Evolutionary conservation across 2,113 vertebrate genomes (phyloP), one percentile per base, ranked within the genome.

Genomic region (Megaceryle maxima): DNA sequence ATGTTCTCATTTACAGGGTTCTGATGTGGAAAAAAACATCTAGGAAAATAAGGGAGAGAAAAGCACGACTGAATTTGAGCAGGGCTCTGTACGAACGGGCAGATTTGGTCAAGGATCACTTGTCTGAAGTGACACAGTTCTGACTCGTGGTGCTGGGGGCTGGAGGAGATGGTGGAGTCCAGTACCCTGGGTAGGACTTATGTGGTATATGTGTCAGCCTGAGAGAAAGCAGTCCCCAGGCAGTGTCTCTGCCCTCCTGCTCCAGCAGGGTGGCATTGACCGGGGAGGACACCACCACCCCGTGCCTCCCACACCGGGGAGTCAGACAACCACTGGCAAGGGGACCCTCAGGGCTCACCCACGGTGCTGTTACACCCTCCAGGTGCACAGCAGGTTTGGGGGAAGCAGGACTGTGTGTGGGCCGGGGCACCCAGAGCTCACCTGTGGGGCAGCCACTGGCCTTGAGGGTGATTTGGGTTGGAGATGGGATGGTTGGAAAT

Each of bases 111-210:
- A 28, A 5, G 29, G 51, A 20, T 6, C 20, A 5, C 24, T 14
- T 3, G 41, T 5, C 3, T 5, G 48, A 6, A 18, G 62, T 0
- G 5, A 22, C 16, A 2, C 0, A 0, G 31, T 5, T 31, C 50
- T 19, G 37, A 7, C 15, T 13, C 0, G 2, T 2, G 18, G 28
- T 18, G 31, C 20, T 5, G 11, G 41, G 64, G 66, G 66, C 51
- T 67, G 66, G 29, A 26, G 44, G 39, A 21, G 43, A 17, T 0
- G 1, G 7, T 6, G 73, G 46, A 5, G 35, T 2, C 33, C 64
- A 8, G 51, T 5, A 2, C 20, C 21, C 44, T 10, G 13, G 4
- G 7, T 66, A 59, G 66, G n/a, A 33, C 73, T 35, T 53, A 28
- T 6, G 44, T 10, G 39, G 29, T 13, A 1, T 11, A 1, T 6